Evolutionary conservation across 2,888 invertebrate species (phyloP).

Genomic region (Bibio marci): DNA sequence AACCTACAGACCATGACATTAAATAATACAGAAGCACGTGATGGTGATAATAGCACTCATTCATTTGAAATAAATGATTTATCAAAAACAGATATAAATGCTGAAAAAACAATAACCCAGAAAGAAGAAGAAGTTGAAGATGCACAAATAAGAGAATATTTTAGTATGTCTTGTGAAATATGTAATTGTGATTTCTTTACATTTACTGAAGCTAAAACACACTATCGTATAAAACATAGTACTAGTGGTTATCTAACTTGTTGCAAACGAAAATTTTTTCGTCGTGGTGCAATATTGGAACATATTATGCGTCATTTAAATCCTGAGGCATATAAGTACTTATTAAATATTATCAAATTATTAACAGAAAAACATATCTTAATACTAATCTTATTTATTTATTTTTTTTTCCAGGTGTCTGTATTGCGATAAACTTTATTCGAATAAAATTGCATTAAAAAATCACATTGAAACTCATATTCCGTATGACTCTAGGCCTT

Average conservation of each 20-base stretch:
- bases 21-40: too few species aligned
- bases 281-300: constrained; percentile 22
- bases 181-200: constrained; percentile 18
- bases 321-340: constrained; percentile 27
- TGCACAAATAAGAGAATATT: constrained; percentile 20
- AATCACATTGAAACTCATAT: constrained; percentile 20
- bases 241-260: constrained; percentile 21
- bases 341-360: constrained; percentile 13
- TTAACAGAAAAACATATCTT: too few species aligned
- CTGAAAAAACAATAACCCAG: too few species aligned
- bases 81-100: too few species aligned
- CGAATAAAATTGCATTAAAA: constrained; percentile 25
- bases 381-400: too few species aligned
- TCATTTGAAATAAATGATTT: too few species aligned
- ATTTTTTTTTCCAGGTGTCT: constrained; percentile 1
- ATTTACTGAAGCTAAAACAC: constrained; percentile 21
- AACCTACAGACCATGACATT: too few species aligned
- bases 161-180: constrained; percentile 22
- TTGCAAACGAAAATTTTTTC: constrained; percentile 25
- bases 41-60: too few species aligned
- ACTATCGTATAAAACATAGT: constrained; percentile 21
- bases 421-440: constrained; percentile 11
- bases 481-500: not conserved
- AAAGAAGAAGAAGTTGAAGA: constrained; percentile 11
- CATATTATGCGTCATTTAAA: constrained; percentile 25